phyloP scores from a whole-genome alignment of 53 echinoderm and acorn worm genomes.

The Luidia sarsii region DNA sequence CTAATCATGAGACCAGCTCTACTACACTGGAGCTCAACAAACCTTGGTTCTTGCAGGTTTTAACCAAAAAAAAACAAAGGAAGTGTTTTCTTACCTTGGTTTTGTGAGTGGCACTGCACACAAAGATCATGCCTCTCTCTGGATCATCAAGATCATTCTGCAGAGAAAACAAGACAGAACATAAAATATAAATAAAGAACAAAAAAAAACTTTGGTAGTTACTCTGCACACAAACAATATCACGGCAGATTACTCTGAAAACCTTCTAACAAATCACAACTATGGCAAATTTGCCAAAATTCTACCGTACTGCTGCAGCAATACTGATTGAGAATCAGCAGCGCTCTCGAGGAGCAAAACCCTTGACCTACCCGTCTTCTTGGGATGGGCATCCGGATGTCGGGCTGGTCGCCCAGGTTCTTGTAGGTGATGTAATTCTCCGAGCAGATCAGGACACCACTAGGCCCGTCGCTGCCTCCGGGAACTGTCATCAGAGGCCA shows the following conservation, averaged over 20 bases:
- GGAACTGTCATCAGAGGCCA: no score
- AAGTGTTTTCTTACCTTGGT: constrained; percentile 75
- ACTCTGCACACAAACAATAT: background rate
- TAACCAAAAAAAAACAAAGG: no score
- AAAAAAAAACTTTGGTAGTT: background rate
- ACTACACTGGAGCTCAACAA: no score
- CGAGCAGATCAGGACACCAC: constrained; percentile 94
- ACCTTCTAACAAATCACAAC: no score
- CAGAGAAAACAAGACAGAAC: constrained; percentile 1
- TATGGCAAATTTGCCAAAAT: no score
- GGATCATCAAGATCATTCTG: constrained; percentile 98
- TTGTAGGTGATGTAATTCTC: constrained; percentile 99
- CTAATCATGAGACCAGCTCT: no score
- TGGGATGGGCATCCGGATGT: constrained; percentile 98
- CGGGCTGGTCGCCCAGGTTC: constrained; percentile 98
- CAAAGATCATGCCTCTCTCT: constrained; percentile 97
- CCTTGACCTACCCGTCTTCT: constrained; percentile 76
- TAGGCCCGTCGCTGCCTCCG: constrained; percentile 95
- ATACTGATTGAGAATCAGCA: no score
- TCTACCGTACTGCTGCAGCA: no score
- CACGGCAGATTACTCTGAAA: no score
- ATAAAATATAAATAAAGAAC: background rate
- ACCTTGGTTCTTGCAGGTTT: no score
- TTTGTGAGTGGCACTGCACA: constrained; percentile 97
- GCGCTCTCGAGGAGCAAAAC: no score